Evolutionary conservation across 2,888 invertebrate genomes (phyloP), one percentile per base, ranked within the genome.

Genomic region (Volucella bombylans): DNA sequence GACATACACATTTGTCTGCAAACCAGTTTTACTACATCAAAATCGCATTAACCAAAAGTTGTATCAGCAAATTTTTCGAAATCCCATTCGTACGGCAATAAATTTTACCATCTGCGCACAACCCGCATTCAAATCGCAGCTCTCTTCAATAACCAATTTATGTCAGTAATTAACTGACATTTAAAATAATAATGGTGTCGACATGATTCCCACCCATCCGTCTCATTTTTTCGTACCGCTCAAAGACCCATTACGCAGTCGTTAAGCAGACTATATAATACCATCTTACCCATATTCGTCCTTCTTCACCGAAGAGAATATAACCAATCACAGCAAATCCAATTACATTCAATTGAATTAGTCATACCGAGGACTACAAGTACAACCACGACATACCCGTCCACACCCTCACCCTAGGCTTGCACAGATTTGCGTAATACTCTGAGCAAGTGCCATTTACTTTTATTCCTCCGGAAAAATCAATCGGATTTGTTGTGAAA

Each of bases 131-230:
- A 52, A n/a, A 52, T 41, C 11, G 38, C 15, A 39, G 43, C 43
- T 3, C 54, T 14, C 43, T 45, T 67, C 69, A 71, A 71, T 41
- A 38, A 59, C n/a, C 59, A 72, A 72, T 72, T 72, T 31, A 72
- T 72, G 52, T 41, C 49, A 43, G 23, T 52, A 59, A 72, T 72
- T 61, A 72, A 43, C 50, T 31, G 11, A 41, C 71, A 50, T 41
- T 71, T 59, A n/a, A n/a, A n/a, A n/a, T n/a, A 43, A 55, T 31
- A 23, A 14, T 31, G 52, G 54, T 50, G 18, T 47, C 47, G 14
- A n/a, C 45, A 43, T 18, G 39, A 59, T 41, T 41, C n/a, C 1
- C 59, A 15, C 61, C 41, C 41, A 45, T 12, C n/a, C n/a, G n/a
- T n/a, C n/a, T 45, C 8, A 8, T 6, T 12, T 10, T 31, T 31